phyloP scores from a whole-genome alignment of 2,888 invertebrate genomes.

The Stenoptilia bipunctidactyla region DNA sequence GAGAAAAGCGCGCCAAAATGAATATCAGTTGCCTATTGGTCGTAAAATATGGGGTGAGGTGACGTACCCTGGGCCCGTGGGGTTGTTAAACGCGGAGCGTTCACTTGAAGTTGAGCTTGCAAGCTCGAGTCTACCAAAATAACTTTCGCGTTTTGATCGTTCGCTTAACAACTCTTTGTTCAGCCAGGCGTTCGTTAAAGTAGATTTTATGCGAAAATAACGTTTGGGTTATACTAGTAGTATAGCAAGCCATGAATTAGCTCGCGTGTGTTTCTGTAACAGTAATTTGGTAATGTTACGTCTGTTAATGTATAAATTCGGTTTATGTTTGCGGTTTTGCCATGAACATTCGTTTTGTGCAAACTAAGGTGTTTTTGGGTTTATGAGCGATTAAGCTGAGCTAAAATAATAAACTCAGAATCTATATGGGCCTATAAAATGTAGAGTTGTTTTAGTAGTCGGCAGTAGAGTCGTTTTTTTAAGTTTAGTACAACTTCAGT shows the following conservation, averaged over 20 bases:
- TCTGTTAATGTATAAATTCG: slow-evolving; percentile 40
- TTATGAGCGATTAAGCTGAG: slow-evolving; percentile 52
- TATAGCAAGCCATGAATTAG: slow-evolving; percentile 44
- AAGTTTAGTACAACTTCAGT: no score
- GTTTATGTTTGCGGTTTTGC: slow-evolving; percentile 53
- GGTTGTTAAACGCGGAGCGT: slow-evolving; percentile 61
- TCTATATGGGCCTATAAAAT: background rate
- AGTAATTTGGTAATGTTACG: slow-evolving; percentile 48
- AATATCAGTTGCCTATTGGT: slow-evolving; percentile 39
- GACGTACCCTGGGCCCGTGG: slow-evolving; percentile 56
- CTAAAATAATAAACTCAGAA: slow-evolving; percentile 38
- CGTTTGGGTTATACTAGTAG: slow-evolving; percentile 30
- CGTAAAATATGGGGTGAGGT: slow-evolving; percentile 61
- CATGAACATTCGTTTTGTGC: slow-evolving; percentile 42
- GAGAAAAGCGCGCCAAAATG: slow-evolving; percentile 64
- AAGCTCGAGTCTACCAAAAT: slow-evolving; percentile 43
- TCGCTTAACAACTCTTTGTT: slow-evolving; percentile 61
- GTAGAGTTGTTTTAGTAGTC: background rate
- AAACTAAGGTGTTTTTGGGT: slow-evolving; percentile 61
- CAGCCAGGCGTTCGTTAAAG: slow-evolving; percentile 22
- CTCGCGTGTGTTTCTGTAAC: slow-evolving; percentile 56
- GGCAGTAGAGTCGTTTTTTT: no score
- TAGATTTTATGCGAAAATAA: no score
- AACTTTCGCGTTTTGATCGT: slow-evolving; percentile 27
- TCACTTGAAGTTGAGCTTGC: slow-evolving; percentile 56